A percentile compares a stretch with the other conserved stretches of the same genome.
Evolutionary conservation across 2,113 vertebrate genomes (phyloP).

Genomic region (Ceyx margarethae): DNA sequence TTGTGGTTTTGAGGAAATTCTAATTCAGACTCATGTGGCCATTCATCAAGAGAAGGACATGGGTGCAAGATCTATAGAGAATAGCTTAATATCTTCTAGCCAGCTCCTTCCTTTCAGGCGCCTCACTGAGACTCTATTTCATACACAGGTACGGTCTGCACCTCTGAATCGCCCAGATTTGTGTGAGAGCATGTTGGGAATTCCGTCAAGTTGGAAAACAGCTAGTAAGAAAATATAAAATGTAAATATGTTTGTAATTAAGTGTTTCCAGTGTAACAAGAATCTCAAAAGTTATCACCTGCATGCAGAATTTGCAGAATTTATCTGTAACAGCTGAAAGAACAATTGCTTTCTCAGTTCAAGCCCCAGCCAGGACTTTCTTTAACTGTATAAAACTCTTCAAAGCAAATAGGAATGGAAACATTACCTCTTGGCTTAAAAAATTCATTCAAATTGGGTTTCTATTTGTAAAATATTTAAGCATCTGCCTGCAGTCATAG

Average conservation of each 20-base stretch:
- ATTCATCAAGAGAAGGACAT: background rate
- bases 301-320: background rate
- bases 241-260: background rate
- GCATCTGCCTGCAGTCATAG: constrained; percentile 10
- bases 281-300: background rate
- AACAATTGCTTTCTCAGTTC: background rate
- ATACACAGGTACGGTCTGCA: background rate
- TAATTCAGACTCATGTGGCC: background rate
- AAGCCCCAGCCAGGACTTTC: background rate
- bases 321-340: background rate
- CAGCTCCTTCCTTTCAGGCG: background rate
- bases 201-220: background rate
- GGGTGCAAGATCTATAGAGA: background rate
- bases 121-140: background rate
- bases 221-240: background rate
- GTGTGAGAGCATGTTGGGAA: background rate
- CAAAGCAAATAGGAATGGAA: constrained; percentile 29
- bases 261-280: background rate
- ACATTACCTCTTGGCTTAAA: constrained; percentile 28
- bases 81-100: background rate
- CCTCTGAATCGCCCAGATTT: background rate
- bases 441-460: constrained; percentile 38
- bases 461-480: constrained; percentile 67
- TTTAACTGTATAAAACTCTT: background rate
- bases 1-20: background rate